Base-by-base conservation (phyloP, 2,797 vertebrate genomes). In the Synaphobranchus kaupii region DNA sequence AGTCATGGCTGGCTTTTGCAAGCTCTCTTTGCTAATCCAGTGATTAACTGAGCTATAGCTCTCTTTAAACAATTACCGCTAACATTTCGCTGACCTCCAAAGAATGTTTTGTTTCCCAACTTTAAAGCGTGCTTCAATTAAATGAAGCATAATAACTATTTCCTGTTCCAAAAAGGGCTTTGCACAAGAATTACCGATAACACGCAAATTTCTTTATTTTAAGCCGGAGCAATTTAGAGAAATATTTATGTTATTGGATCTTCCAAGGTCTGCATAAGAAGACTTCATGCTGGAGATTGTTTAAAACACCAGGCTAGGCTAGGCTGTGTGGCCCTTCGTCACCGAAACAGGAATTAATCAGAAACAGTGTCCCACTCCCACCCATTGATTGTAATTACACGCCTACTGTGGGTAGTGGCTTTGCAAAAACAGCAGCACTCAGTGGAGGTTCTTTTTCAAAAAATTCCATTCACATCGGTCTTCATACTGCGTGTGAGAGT, bases 31-130 rank as follows among this genome's bases (percentile, higher is more conserved):
- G 22, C 44, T 85, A 85, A 71, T 85, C 84, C 60, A 50, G 22
- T n/a, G 60, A 66, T 85, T 68, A 85, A 85, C 84, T 28, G 39
- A 44, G 25, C 84, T 39, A 47, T 84, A 84, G 60, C 34, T n/a
- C 58, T 47, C 54, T 85, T 47, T 47, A 85, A 68, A 71, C 60
- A 85, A 85, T 68, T 85, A 85, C 39, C 7, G 39, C 47, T 48
- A n/a, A n/a, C 60, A 85, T 71, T 50, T 85, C 39, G n/a, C 20
- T 85, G 44, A 85, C 84, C 56, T 85, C 34, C 8, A 85, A 85
- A 85, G 44, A 66, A 47, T 85, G 39, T 85, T 85, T 63, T 31
- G 20, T 66, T 60, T 66, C 48, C 39, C 1, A 47, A 50, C 58
- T 50, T 85, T 68, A 85, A 85, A 85, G 84, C 84, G 68, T 28